A percentile compares a stretch with the other conserved stretches of the same genome.
Conservation (phyloP, 2,113 vertebrate genomes). For the Heloderma charlesbogerti region DNA sequence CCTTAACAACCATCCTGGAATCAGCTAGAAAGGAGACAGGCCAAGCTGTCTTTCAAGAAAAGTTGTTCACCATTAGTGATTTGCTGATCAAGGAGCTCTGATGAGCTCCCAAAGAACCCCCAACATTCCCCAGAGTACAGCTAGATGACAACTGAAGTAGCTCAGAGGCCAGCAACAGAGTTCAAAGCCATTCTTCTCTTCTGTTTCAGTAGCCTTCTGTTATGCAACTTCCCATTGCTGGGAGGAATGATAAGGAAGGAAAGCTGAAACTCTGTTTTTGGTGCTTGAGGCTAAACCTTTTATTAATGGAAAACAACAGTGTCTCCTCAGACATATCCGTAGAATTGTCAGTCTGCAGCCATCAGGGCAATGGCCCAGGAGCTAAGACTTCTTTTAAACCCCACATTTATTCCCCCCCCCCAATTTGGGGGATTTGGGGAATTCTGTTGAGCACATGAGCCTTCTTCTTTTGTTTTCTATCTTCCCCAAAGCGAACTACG, state of each 20-base stretch:
- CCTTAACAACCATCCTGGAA: not conserved
- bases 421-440: conserved; percentile 53
- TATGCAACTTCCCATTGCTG: conserved; percentile 10
- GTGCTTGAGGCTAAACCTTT: conserved; percentile 43
- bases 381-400: conserved; percentile 67
- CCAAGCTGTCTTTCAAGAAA: not conserved
- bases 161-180: conserved; percentile 5
- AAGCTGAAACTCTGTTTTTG: conserved; percentile 47
- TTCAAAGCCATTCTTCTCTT: not conserved
- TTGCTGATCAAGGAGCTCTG: not conserved
- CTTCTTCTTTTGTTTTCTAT: conserved; percentile 32
- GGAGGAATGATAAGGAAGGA: conserved; percentile 40
- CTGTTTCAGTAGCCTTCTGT: conserved; percentile 26
- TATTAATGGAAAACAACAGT: conserved; percentile 55
- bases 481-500: conserved; percentile 50
- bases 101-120: not conserved
- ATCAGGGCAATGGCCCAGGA: conserved; percentile 66
- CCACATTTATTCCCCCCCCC: conserved; percentile 59
- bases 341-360: conserved; percentile 52
- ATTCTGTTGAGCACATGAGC: conserved; percentile 71
- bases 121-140: not conserved
- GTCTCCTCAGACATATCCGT: conserved; percentile 41
- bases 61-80: not conserved
- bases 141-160: not conserved
- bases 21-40: not conserved